Conservation (phyloP, 2,113 vertebrate species). For the Elanoides forficatus region DNA sequence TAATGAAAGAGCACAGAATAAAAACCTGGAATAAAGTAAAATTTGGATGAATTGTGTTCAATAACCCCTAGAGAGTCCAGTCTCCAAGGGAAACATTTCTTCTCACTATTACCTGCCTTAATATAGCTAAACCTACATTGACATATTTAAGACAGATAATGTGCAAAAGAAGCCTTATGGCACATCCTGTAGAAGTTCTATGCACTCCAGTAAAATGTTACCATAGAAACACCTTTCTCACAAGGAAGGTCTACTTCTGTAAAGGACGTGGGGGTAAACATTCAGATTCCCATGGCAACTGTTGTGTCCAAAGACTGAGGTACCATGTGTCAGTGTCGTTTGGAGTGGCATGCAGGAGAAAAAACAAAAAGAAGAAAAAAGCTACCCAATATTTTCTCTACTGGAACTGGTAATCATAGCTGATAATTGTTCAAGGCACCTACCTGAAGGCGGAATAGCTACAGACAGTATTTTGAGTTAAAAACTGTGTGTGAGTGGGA, state of each 20-base stretch:
- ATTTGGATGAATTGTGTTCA: neutral
- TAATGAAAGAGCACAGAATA: neutral
- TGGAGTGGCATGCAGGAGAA: constrained; percentile 31
- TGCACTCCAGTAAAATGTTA: constrained; percentile 65
- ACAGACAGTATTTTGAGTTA: neutral
- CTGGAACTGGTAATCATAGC: constrained; percentile 30
- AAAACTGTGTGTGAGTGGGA: neutral
- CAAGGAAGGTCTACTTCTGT: constrained; percentile 55
- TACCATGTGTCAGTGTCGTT: constrained; percentile 37
- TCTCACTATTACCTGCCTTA: neutral
- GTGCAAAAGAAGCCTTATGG: constrained; percentile 34
- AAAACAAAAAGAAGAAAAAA: neutral
- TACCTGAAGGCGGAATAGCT: neutral
- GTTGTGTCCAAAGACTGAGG: constrained; percentile 55
- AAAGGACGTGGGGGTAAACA: constrained; percentile 60
- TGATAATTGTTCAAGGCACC: neutral
- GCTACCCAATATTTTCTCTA: constrained; percentile 34
- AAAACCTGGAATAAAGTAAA: constrained; percentile 34
- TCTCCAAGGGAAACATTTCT: neutral
- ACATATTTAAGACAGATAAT: constrained; percentile 30
- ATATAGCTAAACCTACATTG: constrained; percentile 10
- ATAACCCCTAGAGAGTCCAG: neutral
- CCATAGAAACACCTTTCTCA: constrained; percentile 71
- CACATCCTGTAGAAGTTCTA: constrained; percentile 45
- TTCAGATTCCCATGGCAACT: constrained; percentile 71